Base-by-base conservation (phyloP, 2,113 vertebrate genomes). In the Pangasianodon gigas region DNA sequence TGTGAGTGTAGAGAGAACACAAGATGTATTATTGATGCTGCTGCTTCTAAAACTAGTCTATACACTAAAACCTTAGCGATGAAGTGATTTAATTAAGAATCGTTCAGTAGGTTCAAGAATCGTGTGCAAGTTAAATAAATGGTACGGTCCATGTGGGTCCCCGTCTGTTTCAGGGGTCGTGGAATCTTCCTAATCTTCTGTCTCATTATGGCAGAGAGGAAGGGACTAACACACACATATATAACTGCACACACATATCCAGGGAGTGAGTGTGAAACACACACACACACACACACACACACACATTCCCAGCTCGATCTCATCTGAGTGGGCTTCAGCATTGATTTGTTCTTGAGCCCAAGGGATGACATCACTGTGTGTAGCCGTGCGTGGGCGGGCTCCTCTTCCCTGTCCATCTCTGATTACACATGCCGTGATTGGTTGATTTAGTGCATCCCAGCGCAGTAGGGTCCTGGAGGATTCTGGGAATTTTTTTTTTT, bases 281-380 rank as follows among this genome's bases (percentile, higher is more conserved):
- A 91, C 88, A 90, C 75, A 79, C 26, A 91, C 88, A 89, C 74
- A 82, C 81, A 84, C 84, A 86, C n/a, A 83, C 82, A 88, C 58
- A 90, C 87, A 91, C 67, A 86, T 37, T 54, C 52, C 5, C 18
- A 86, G 65, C 88, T 84, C 65, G 60, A 82, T 81, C 89, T 88
- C 81, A 88, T 86, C 54, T 91, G 86, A 85, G 91, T 91, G 89
- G 88, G 92, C 56, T 87, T 83, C 51, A 44, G 83, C 88, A 91
- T 89, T 87, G 90, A 91, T 88, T 90, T 88, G 90, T 88, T 91
- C 91, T 88, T 67, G 48, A 86, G 86, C 88, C 80, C 69, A 85
- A 92, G 85, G 65, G 91, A 90, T 92, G 92, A 92, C 92, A 90
- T 91, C 92, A 91, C 85, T 75, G 60, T 87, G 82, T 84, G 56